Evolutionary conservation across 2,113 vertebrate species (phyloP).

Genomic region (Rhagologus leucostigma): DNA sequence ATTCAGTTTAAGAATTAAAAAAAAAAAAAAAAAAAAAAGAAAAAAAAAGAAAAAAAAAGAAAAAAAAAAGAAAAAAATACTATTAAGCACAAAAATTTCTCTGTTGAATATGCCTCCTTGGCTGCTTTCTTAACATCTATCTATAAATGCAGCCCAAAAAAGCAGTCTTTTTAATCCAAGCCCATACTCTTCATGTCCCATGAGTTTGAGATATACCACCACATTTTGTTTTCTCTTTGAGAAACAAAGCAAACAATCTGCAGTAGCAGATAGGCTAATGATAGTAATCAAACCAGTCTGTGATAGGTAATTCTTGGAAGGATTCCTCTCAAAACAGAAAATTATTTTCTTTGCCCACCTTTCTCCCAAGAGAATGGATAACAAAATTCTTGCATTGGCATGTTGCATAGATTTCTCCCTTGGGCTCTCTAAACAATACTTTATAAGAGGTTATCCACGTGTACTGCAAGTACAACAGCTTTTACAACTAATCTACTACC

Average conservation of each 20-base stretch:
- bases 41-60: neutral
- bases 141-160: neutral
- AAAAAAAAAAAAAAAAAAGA: neutral
- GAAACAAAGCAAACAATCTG: neutral
- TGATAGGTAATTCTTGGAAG: neutral
- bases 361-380: neutral
- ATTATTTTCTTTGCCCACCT: neutral
- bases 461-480: neutral
- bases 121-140: neutral
- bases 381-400: neutral
- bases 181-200: neutral
- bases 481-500: neutral
- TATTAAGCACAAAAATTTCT: neutral
- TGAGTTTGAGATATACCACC: neutral
- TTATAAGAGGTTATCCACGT: neutral
- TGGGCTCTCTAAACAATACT: neutral
- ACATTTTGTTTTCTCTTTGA: neutral
- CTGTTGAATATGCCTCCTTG: neutral
- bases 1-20: neutral
- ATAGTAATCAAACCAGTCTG: neutral
- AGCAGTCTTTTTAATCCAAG: neutral
- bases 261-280: neutral
- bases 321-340: neutral
- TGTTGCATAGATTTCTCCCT: neutral
- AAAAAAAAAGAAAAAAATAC: rapidly evolving